These are phyloP conservation scores for Lycaon pictus DNA, from an alignment of 2,113 vertebrate species.

Conservation along the genomic window DNA sequence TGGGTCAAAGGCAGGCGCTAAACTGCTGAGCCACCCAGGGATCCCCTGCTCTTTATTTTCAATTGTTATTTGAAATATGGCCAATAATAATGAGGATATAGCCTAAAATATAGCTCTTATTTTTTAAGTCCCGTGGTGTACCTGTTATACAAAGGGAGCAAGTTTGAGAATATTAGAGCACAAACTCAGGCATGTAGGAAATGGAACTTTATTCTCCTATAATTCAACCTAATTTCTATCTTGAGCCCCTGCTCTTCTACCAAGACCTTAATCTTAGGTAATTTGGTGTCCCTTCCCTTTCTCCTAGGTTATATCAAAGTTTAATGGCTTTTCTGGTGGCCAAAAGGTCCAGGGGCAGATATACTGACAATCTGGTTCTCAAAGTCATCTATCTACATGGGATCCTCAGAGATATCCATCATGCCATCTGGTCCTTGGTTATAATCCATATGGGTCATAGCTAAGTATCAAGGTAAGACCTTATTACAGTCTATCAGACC, in stretches of 20 bases:
- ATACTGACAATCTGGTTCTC: neutral
- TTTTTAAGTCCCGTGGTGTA: neutral
- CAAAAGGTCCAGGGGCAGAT: neutral
- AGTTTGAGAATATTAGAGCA: neutral
- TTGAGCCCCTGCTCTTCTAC: neutral
- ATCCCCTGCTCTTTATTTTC: slow-evolving; percentile 35
- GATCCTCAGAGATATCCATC: slow-evolving; percentile 20
- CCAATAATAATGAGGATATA: slow-evolving; percentile 13
- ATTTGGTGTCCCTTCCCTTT: neutral
- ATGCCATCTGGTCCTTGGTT: slow-evolving; percentile 28
- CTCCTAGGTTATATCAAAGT: slow-evolving; percentile 42
- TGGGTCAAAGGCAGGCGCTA: too few species aligned
- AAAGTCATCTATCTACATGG: neutral
- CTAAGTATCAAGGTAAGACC: slow-evolving; percentile 43
- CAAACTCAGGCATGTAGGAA: slow-evolving; percentile 10
- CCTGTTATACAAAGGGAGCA: neutral
- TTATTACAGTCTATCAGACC: neutral
- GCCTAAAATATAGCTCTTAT: slow-evolving; percentile 38
- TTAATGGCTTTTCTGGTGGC: neutral
- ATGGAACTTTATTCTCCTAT: slow-evolving; percentile 41
- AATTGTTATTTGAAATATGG: slow-evolving; percentile 41
- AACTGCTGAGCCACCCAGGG: too few species aligned
- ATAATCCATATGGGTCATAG: neutral
- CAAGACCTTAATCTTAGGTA: slow-evolving; percentile 41
- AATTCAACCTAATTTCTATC: slow-evolving; percentile 53